Percentiles rank a stretch among this genome's conserved stretches.
Conservation (phyloP, 2,888 invertebrate species). For the Synanthedon myopaeformis region DNA sequence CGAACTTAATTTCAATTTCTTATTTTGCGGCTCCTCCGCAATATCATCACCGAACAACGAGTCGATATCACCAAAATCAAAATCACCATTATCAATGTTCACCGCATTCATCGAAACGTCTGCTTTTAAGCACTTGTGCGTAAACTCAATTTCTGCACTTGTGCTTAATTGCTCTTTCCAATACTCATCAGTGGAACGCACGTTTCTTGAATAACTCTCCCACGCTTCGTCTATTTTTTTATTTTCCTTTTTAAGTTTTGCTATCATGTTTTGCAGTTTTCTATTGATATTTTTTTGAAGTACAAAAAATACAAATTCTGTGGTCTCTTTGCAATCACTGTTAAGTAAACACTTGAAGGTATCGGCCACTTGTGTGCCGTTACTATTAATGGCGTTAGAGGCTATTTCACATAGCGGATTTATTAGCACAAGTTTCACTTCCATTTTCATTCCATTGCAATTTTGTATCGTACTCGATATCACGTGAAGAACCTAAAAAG, state of each 20-base stretch:
- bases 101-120: too few relatives aligned
- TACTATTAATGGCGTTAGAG: conserved; percentile 14
- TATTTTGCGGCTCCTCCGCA: conserved; percentile 35
- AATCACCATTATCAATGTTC: conserved; percentile 21
- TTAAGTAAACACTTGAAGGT: conserved; percentile 22
- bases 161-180: conserved; percentile 15
- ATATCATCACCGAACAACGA: conserved; percentile 29
- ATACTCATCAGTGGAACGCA: conserved; percentile 4
- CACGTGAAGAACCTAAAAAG: conserved; percentile 35
- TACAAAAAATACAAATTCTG: conserved; percentile 18
- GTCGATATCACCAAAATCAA: conserved; percentile 44
- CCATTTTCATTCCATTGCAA: too few relatives aligned
- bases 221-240: conserved; percentile 17
- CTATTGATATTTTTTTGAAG: conserved; percentile 1
- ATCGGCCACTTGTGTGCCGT: conserved; percentile 18
- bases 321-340: conserved; percentile 18
- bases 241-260: conserved; percentile 17
- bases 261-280: conserved; percentile 9
- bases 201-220: conserved; percentile 7
- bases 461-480: conserved; percentile 25
- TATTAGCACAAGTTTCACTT: conserved; percentile 29
- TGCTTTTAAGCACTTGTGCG: conserved; percentile 26
- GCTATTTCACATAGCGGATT: conserved; percentile 32
- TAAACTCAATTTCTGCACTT: conserved; percentile 13
- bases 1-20: conserved; percentile 35